Percentiles rank a stretch among this genome's conserved stretches.
Conservation (phyloP, 2,797 vertebrate species). For the Rhynchotus rufescens region DNA sequence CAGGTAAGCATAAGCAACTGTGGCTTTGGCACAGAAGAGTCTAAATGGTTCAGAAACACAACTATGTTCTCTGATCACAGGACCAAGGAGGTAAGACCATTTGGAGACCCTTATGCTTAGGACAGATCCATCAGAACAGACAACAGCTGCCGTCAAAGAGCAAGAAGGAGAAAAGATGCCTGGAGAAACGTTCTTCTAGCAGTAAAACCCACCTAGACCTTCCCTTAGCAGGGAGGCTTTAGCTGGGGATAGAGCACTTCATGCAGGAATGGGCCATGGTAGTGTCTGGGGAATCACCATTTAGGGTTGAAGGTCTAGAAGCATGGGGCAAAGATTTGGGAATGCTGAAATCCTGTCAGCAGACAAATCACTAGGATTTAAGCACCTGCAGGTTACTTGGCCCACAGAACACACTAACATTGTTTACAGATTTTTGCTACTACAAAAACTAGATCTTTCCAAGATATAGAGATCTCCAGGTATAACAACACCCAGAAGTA, state of each 20-base stretch:
- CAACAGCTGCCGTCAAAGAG: not conserved
- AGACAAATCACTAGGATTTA: too few species aligned
- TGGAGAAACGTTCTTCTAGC: not conserved
- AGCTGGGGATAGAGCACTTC: not conserved
- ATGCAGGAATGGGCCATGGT: not conserved
- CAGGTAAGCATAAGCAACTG: constrained; percentile 16
- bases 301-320: not conserved
- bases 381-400: not conserved
- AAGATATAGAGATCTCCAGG: not conserved
- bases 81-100: not conserved
- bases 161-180: not conserved
- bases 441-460: not conserved
- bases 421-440: not conserved
- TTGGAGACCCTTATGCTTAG: not conserved
- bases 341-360: not conserved
- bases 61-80: not conserved
- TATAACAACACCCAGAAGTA: not conserved
- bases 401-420: rapidly evolving
- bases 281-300: not conserved
- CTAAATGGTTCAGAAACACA: not conserved
- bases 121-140: not conserved
- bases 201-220: rapidly evolving
- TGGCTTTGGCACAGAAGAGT: not conserved
- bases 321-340: not conserved
- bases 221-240: not conserved